Evolutionary conservation across 2,888 invertebrate species (phyloP), one percentile per base, ranked within the genome.

Genomic region (Cerastis leucographa): DNA sequence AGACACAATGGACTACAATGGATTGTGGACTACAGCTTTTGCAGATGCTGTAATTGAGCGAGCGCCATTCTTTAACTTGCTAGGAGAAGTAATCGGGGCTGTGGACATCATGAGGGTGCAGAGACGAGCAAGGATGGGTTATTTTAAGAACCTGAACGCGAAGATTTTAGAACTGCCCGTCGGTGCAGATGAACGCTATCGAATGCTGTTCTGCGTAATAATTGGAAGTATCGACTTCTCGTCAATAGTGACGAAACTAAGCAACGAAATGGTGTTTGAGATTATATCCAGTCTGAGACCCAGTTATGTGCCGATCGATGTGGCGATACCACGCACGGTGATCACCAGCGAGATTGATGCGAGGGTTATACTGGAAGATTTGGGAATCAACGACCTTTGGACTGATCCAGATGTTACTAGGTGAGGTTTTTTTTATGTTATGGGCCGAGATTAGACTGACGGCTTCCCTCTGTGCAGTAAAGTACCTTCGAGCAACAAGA

Each of bases 21-120:
- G 84, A 1, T 56, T 86, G 11, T 90, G 90, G 89, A 85, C 83
- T 0, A 83, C 86, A 19, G 87, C 87, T 0, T 90, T 88, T 56
- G 44, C 80, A 19, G 84, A 88, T 35, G 85, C 86, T 7, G 59
- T 66, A 0, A 70, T 88, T 9, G 80, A 86, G 35, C 71, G 70
- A 9, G 83, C 84, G 35, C 86, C 90, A 0, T 90, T 90, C 42
- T 88, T 85, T 29, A 81, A 87, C 44, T 42, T 65, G 6, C 9
- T 42, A 1, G 89, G 89, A 9, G 29, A 86, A 64, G 42, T 40
- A 19, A 83, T 88, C 6, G 89, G 89, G 5, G 54, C 78, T 17
- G 84, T 90, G 29, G 89, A 90, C 25, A 75, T 87, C 3, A 88
- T 90, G 88, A 88, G 65, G 46, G 79, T 81, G 1, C 85, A 67